Conservation (phyloP, 2,888 invertebrate species). For the Andrena haemorrhoa region DNA sequence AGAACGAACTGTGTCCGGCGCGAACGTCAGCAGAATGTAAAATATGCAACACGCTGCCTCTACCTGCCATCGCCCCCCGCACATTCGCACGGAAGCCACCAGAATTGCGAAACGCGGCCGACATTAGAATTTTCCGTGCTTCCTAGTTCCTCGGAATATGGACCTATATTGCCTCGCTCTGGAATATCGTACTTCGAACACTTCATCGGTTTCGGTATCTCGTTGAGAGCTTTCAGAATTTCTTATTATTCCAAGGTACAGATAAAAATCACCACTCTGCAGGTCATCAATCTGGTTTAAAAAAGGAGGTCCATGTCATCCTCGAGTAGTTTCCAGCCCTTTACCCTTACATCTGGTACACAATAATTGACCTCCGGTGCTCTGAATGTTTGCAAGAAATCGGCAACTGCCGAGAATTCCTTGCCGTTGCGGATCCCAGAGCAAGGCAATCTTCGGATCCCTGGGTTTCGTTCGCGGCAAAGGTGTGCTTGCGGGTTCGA, state of each 20-base stretch:
- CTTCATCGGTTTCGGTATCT: too few relatives aligned
- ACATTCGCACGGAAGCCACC: slow-evolving; percentile 29
- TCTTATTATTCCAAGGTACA: neutral
- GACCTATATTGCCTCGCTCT: too few relatives aligned
- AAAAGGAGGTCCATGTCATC: too few relatives aligned
- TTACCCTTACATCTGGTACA: neutral
- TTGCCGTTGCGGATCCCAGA: neutral
- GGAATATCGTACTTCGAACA: too few relatives aligned
- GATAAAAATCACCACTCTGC: neutral
- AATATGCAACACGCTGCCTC: slow-evolving; percentile 79
- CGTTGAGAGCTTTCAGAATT: neutral
- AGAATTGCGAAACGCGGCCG: slow-evolving; percentile 12
- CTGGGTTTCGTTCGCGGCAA: neutral
- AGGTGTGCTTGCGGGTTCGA: slow-evolving; percentile 5
- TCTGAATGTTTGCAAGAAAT: neutral
- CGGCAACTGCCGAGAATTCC: slow-evolving; percentile 35
- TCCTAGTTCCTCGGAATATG: neutral
- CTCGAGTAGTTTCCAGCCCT: too few relatives aligned
- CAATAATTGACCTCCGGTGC: neutral
- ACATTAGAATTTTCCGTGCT: neutral
- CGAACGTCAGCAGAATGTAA: slow-evolving; percentile 82
- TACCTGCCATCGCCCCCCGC: slow-evolving; percentile 7
- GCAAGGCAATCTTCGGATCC: slow-evolving; percentile 12
- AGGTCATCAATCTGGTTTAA: too few relatives aligned
- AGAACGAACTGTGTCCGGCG: slow-evolving; percentile 75